These are phyloP conservation scores for Formicarius rufipectus DNA, from an alignment of 2,113 vertebrate species.

Conservation along the genomic window DNA sequence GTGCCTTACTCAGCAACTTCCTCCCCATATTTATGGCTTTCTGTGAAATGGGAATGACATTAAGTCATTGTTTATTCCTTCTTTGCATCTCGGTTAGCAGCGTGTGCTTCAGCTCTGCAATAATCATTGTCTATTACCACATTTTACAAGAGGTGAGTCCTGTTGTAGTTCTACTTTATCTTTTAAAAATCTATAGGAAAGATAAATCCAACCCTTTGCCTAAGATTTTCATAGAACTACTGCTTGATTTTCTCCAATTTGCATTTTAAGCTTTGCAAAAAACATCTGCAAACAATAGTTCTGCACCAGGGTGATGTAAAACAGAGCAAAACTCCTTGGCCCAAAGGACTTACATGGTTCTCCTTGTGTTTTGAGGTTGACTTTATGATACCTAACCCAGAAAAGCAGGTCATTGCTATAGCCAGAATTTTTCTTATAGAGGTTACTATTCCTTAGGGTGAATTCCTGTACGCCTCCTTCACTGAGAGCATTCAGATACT, in stretches of 20 bases:
- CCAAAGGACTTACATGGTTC: neutral
- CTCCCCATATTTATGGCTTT: neutral
- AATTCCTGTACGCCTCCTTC: neutral
- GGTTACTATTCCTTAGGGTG: neutral
- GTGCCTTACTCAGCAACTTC: neutral
- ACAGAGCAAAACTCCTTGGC: neutral
- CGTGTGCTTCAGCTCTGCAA: neutral
- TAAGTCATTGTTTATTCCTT: constrained; percentile 41
- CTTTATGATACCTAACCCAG: neutral
- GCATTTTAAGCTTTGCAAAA: neutral
- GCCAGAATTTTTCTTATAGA: neutral
- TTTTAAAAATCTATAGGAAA: neutral
- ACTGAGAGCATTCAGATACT: neutral
- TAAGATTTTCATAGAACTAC: neutral
- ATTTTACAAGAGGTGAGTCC: neutral
- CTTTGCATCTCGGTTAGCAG: neutral
- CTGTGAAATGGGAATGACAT: neutral
- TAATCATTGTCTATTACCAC: neutral
- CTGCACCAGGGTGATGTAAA: neutral
- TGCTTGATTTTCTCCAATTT: neutral
- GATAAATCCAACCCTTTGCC: neutral
- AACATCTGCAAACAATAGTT: neutral
- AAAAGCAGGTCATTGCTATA: neutral
- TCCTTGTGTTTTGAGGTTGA: neutral
- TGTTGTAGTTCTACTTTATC: neutral